These are phyloP conservation scores for Apogon talboti DNA, from an alignment of 2,797 vertebrate species.

Conservation along the genomic window DNA sequence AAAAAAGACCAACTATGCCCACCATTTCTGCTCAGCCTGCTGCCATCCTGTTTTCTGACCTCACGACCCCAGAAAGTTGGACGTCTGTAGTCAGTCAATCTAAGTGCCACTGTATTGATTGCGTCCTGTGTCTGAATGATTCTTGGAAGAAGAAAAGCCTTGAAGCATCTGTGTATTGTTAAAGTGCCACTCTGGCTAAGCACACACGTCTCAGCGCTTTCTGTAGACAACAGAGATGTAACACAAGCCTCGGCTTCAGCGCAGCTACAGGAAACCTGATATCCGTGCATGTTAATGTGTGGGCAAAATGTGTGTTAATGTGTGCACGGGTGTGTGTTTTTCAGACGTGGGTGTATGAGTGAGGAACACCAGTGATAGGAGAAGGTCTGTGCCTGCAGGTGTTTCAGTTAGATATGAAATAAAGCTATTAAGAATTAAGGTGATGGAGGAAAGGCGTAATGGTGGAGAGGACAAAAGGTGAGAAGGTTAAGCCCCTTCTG, in stretches of 20 bases:
- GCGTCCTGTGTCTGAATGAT: constrained; percentile 37
- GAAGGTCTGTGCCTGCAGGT: constrained; percentile 28
- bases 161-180: constrained; percentile 64
- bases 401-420: constrained; percentile 49
- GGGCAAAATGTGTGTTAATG: constrained; percentile 28
- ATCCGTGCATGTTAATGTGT: constrained; percentile 14
- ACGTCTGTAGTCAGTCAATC: constrained; percentile 20
- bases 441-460: constrained; percentile 12
- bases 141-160: constrained; percentile 65
- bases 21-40: background rate
- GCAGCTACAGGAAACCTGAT: constrained; percentile 57
- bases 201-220: constrained; percentile 62
- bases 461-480: constrained; percentile 15
- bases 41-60: constrained; percentile 24
- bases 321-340: constrained; percentile 20
- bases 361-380: constrained; percentile 26
- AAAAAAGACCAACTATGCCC: background rate
- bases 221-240: constrained; percentile 65
- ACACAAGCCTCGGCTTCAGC: constrained; percentile 63
- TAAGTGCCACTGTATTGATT: constrained; percentile 47
- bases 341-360: constrained; percentile 5
- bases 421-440: constrained; percentile 18
- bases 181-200: constrained; percentile 50
- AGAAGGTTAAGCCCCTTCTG: constrained; percentile 33
- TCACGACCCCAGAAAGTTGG: constrained; percentile 38